A percentile compares a stretch with the other conserved stretches of the same genome.
Conservation (phyloP, 1,140 invertebrate species). For the Nebria ingens region DNA sequence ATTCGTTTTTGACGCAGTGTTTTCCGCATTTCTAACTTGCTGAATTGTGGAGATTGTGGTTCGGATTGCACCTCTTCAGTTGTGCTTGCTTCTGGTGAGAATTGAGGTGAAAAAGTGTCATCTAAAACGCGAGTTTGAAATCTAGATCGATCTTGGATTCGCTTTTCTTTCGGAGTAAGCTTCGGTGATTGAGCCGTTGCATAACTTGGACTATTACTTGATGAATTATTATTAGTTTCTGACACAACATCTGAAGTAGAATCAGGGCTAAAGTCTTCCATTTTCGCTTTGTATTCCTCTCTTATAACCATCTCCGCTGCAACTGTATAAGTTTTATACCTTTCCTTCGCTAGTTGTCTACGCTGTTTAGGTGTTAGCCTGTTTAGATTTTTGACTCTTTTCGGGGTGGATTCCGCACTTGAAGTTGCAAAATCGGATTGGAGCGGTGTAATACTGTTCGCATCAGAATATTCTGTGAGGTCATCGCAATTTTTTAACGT, state of each 20-base stretch:
- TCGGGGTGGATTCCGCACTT: slow-evolving; percentile 61
- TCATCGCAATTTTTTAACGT: slow-evolving; percentile 18
- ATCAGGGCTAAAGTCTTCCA: slow-evolving; percentile 34
- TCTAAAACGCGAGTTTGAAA: slow-evolving; percentile 57
- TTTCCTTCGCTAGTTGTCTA: slow-evolving; percentile 56
- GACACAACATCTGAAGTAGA: slow-evolving; percentile 21
- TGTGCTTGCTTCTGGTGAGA: slow-evolving; percentile 3
- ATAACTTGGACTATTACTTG: slow-evolving; percentile 18
- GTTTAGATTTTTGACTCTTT: slow-evolving; percentile 41
- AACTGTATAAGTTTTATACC: slow-evolving; percentile 70
- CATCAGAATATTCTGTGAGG: slow-evolving; percentile 26
- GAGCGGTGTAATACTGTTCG: slow-evolving; percentile 38
- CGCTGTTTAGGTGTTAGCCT: slow-evolving; percentile 64
- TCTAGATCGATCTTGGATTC: slow-evolving; percentile 52
- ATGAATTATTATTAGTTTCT: slow-evolving; percentile 26
- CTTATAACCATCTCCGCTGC: slow-evolving; percentile 42
- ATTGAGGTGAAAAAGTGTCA: slow-evolving; percentile 22
- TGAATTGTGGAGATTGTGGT: slow-evolving; percentile 18
- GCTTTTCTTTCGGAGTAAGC: slow-evolving; percentile 53
- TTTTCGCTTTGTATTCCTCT: slow-evolving; percentile 31
- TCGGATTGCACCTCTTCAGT: background rate
- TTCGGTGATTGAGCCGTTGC: slow-evolving; percentile 23
- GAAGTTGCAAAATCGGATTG: slow-evolving; percentile 44
- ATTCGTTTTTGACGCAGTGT: slow-evolving; percentile 44
- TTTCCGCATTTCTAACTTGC: slow-evolving; percentile 30